Base-by-base conservation (phyloP, 2,113 vertebrate genomes). In the Oenanthe melanoleuca region DNA sequence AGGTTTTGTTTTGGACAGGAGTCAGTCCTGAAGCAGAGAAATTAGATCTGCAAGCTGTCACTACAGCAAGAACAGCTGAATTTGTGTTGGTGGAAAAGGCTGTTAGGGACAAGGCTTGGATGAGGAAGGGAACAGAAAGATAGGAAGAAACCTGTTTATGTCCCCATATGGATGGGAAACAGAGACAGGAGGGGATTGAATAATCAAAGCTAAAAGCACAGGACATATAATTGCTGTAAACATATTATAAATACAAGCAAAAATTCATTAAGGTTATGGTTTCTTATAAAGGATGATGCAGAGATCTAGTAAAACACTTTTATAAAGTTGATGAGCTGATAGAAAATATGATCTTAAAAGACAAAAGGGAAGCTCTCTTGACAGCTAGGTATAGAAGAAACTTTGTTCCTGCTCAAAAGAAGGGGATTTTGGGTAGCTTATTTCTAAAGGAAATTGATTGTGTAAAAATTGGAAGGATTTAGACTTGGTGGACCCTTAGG, bases 11-110 rank as follows among this genome's bases (percentile, higher is more conserved):
- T 79, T 91, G 66, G 55, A 59, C 37, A 85, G 74, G 55, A 96
- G 59, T 92, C 66, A 91, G 45, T 80, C 50, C 71, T 80, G 34
- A 45, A 69, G 33, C 24, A 80, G 29, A 86, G 22, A 95, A 91
- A 69, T 50, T 70, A 84, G 65, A 75, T 85, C 78, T 92, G 31
- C 81, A 87, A 91, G 50, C 74, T 91, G 86, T 89, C 89, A 73
- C 29, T 72, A 24, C 20, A 81, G 79, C 86, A 91, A 53, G 26
- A 84, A 25, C 25, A 95, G 63, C 34, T 89, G 70, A 96, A 70
- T 85, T 74, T 81, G 26, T 72, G 78, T 73, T 89, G 70, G 53
- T 75, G 66, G 59, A 38, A 55, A 73, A 92, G 38, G 33, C 50
- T 90, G 63, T 47, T 77, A 77, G 31, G 49, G 73, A 65, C 25